A percentile compares a stretch with the other conserved stretches of the same genome.
Conservation (phyloP, 2,797 vertebrate species). For the Netta rufina region DNA sequence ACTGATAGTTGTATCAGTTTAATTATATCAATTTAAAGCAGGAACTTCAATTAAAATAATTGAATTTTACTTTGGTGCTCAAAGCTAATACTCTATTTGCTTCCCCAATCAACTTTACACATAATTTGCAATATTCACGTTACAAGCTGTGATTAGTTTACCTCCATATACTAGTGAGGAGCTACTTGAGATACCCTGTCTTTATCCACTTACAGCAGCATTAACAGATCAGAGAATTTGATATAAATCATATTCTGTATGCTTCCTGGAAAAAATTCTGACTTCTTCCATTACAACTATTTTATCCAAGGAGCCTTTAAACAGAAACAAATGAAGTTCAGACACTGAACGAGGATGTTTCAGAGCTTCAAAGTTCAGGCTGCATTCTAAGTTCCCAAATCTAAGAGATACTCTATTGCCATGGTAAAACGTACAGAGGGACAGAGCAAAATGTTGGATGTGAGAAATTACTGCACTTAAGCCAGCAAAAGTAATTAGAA, state of each 20-base stretch:
- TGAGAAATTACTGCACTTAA: neutral
- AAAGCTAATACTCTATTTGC: neutral
- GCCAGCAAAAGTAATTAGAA: neutral
- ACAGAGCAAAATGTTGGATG: neutral
- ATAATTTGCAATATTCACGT: neutral
- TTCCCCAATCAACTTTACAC: neutral
- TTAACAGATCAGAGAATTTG: neutral
- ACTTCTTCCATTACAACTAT: neutral
- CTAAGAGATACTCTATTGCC: neutral
- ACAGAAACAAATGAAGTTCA: neutral
- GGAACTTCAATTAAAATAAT: neutral
- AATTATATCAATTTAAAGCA: neutral
- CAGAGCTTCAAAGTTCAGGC: neutral
- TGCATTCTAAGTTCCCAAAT: neutral
- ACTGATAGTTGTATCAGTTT: neutral
- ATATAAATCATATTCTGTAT: neutral
- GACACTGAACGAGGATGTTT: neutral
- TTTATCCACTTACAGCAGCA: neutral
- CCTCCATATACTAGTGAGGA: neutral
- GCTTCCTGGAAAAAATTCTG: neutral
- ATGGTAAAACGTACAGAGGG: neutral
- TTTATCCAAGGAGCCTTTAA: neutral
- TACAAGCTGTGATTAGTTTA: neutral
- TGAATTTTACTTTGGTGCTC: neutral
- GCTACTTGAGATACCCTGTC: neutral